These are phyloP conservation scores for Callithrix jacchus DNA, from an alignment of 2,113 vertebrate species.

Conservation along the genomic window DNA sequence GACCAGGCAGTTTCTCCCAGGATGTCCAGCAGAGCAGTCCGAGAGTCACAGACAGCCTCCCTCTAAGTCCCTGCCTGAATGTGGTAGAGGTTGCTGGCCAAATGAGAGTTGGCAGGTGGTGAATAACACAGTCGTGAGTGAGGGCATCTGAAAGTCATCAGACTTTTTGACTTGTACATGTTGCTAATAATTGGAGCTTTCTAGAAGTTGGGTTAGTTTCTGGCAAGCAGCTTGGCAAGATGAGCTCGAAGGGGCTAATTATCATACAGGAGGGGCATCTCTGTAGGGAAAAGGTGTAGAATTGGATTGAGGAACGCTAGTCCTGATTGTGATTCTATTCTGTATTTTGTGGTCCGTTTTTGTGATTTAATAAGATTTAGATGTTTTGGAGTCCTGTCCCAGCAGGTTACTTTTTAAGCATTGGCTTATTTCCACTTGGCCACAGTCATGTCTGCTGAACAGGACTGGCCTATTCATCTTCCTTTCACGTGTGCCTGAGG, in stretches of 20 bases:
- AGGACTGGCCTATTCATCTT: not conserved
- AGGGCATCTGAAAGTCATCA: not conserved
- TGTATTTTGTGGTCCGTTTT: not conserved
- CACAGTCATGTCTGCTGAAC: not conserved
- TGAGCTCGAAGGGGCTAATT: not conserved
- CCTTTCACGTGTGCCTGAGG: not conserved
- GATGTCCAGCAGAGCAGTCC: not conserved
- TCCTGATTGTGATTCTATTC: not conserved
- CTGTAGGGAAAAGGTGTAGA: not conserved
- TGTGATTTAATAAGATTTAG: not conserved
- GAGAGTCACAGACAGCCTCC: not conserved
- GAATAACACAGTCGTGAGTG: not conserved
- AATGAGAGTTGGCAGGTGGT: not conserved
- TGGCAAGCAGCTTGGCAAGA: not conserved
- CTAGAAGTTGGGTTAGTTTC: not conserved
- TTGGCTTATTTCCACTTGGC: not conserved
- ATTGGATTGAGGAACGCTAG: not conserved
- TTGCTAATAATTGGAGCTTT: not conserved
- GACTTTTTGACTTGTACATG: not conserved
- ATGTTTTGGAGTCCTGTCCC: not conserved
- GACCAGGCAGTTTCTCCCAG: not conserved
- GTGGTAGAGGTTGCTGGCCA: accelerated
- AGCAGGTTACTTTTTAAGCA: not conserved
- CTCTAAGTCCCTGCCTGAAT: not conserved
- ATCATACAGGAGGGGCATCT: not conserved